phyloP scores from a whole-genome alignment of 2,888 invertebrate species.

The Melikaiella ostensackeni region DNA sequence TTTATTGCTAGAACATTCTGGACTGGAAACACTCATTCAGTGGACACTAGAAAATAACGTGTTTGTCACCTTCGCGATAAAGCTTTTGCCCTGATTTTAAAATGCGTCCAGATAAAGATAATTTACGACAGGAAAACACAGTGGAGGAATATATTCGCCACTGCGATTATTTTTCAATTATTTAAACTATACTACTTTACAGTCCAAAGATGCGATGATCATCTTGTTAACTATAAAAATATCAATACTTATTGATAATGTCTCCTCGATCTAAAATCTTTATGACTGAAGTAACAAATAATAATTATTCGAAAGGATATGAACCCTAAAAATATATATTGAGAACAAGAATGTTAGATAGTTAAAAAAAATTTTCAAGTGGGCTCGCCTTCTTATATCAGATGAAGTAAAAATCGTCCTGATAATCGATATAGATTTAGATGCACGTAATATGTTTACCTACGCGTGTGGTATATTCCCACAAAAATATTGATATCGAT shows the following conservation, averaged over 20 bases:
- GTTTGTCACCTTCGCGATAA: conserved; percentile 31
- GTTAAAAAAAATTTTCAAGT: too few relatives aligned
- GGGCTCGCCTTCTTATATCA: background rate
- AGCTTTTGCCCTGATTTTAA: conserved; percentile 5
- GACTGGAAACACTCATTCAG: background rate
- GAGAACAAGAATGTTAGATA: too few relatives aligned
- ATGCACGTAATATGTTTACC: conserved; percentile 11
- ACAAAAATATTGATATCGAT: background rate
- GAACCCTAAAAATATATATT: too few relatives aligned
- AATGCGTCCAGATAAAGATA: conserved; percentile 27
- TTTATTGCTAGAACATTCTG: background rate
- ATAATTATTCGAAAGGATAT: too few relatives aligned
- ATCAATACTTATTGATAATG: too few relatives aligned
- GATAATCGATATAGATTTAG: background rate
- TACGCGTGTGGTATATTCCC: conserved; percentile 1
- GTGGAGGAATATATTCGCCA: background rate
- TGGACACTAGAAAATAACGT: background rate
- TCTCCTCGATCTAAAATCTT: too few relatives aligned
- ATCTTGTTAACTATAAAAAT: too few relatives aligned
- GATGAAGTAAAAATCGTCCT: background rate
- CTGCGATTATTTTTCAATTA: background rate
- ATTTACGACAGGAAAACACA: conserved; percentile 6
- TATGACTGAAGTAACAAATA: too few relatives aligned
- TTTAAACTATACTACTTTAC: background rate
- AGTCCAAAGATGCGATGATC: too few relatives aligned